phyloP scores from a whole-genome alignment of 2,888 invertebrate species.

The Chalcis sispes region DNA sequence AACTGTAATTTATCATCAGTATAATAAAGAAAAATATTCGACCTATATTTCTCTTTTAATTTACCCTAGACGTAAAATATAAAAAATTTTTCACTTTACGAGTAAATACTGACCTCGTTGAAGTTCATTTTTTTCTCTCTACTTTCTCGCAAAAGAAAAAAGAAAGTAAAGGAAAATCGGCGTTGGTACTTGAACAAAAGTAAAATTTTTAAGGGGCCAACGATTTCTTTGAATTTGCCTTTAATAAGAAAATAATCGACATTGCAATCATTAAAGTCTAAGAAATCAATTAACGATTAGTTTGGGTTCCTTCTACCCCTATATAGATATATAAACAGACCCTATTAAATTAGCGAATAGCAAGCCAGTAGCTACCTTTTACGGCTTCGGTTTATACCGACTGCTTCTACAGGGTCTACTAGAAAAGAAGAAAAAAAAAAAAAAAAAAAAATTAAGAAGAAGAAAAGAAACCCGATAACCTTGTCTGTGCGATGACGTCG shows the following conservation, averaged over 20 bases:
- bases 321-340: too few relatives aligned
- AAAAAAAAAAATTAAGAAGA: too few relatives aligned
- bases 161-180: not conserved
- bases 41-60: too few relatives aligned
- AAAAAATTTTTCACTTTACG: too few relatives aligned
- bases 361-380: constrained; percentile 57
- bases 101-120: constrained; percentile 7
- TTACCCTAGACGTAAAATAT: too few relatives aligned
- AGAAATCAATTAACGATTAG: constrained; percentile 26
- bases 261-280: constrained; percentile 24
- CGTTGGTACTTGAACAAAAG: constrained; percentile 16
- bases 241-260: too few relatives aligned
- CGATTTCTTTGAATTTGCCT: not conserved
- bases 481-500: constrained; percentile 57
- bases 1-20: too few relatives aligned
- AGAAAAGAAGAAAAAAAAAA: too few relatives aligned
- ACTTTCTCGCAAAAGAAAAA: too few relatives aligned
- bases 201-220: constrained; percentile 13
- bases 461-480: constrained; percentile 68
- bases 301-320: not conserved
- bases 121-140: too few relatives aligned
- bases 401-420: not conserved
- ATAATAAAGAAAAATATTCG: too few relatives aligned
- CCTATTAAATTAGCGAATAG: constrained; percentile 34
- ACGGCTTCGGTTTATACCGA: constrained; percentile 68